These are phyloP conservation scores for Mycogona germanica DNA, from an alignment of 2,888 invertebrate species.

Conservation along the genomic window DNA sequence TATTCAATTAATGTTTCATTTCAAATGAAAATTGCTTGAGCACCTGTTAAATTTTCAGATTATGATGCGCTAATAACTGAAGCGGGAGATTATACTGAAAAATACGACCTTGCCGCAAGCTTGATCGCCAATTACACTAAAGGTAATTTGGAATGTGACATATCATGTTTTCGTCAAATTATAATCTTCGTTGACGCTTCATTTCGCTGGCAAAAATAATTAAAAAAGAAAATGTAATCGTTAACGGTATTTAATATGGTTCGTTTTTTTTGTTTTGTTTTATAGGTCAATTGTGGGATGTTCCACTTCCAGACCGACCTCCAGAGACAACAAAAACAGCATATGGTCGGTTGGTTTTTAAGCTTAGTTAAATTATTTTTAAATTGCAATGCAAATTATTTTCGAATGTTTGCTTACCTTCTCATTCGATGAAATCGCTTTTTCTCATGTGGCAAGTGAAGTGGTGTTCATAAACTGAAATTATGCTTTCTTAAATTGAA, in stretches of 20 bases:
- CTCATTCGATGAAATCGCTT: too few species aligned
- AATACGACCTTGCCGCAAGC: slow-evolving; percentile 27
- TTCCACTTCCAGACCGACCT: slow-evolving; percentile 7
- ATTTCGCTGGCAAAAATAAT: too few species aligned
- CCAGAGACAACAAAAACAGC: slow-evolving; percentile 8
- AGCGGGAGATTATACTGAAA: slow-evolving; percentile 36
- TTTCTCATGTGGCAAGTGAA: too few species aligned
- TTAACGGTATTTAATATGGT: not conserved
- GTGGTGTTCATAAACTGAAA: too few species aligned
- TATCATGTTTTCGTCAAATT: not conserved
- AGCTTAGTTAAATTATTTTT: not conserved
- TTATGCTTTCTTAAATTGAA: not conserved
- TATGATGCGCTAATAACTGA: slow-evolving; percentile 39
- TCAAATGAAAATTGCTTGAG: slow-evolving; percentile 21
- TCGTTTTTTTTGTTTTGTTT: not conserved
- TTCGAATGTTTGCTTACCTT: too few species aligned
- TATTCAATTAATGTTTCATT: slow-evolving; percentile 9
- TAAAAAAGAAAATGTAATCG: not conserved
- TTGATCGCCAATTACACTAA: slow-evolving; percentile 1
- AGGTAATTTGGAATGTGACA: not conserved
- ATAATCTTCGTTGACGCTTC: not conserved
- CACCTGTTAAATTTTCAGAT: slow-evolving; percentile 29
- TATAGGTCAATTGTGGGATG: slow-evolving; percentile 12
- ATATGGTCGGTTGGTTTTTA: slow-evolving; percentile 2
- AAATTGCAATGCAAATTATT: too few species aligned